Conservation (phyloP, 1,140 invertebrate genomes). For the Aphaenogaster floridana region DNA sequence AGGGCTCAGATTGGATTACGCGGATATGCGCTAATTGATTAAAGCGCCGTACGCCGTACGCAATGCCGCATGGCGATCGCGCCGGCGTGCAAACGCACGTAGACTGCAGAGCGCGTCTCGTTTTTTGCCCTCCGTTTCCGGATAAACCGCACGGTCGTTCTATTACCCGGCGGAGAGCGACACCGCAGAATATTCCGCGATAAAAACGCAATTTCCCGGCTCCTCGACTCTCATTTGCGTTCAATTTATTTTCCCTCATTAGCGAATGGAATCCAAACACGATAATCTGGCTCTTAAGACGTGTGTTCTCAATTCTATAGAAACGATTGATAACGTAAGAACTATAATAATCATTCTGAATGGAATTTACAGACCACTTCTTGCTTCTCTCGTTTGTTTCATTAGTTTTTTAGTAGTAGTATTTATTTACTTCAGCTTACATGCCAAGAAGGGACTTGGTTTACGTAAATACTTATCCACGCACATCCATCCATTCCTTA, state of each 20-base stretch:
- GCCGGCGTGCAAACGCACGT: slow-evolving; percentile 16
- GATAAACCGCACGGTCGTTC: slow-evolving; percentile 22
- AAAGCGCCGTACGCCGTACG: slow-evolving; percentile 74
- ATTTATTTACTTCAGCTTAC: too few relatives aligned
- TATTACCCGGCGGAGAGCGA: neutral
- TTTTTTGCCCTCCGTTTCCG: slow-evolving; percentile 12
- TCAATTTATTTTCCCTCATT: neutral
- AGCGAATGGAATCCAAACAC: neutral
- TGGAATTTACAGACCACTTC: neutral
- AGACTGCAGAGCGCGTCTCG: slow-evolving; percentile 6
- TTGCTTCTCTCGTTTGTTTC: neutral
- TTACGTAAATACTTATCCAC: too few relatives aligned
- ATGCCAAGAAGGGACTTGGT: too few relatives aligned
- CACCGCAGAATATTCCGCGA: slow-evolving; percentile 40
- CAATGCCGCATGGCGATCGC: slow-evolving; percentile 62
- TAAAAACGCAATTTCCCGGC: neutral
- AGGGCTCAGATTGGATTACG: slow-evolving; percentile 79
- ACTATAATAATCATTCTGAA: neutral
- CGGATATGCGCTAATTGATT: slow-evolving; percentile 82
- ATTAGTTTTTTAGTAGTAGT: neutral
- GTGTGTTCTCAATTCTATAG: neutral
- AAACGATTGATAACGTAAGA: neutral
- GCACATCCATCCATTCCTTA: too few relatives aligned
- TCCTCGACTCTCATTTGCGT: neutral
- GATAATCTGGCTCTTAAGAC: neutral